phyloP scores from a whole-genome alignment of 2,797 vertebrate species.

The Halcyon chelicuti region DNA sequence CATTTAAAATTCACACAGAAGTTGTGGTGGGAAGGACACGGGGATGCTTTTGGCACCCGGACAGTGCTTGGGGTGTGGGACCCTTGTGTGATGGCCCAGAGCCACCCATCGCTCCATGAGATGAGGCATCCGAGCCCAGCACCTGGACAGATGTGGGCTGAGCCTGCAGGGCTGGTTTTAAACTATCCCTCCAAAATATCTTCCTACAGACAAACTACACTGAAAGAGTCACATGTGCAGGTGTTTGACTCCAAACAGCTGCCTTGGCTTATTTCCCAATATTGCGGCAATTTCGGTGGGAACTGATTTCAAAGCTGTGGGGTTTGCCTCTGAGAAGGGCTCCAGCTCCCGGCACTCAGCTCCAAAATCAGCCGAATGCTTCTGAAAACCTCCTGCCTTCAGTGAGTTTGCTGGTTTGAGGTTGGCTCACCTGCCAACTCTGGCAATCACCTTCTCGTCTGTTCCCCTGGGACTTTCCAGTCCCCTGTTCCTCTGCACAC shows the following conservation, averaged over 20 bases:
- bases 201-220: not conserved
- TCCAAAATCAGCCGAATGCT: not conserved
- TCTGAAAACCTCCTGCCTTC: not conserved
- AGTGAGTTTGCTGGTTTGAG: not conserved
- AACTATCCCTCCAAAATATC: not conserved
- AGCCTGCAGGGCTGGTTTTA: not conserved
- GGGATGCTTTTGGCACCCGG: not conserved
- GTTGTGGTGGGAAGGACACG: not conserved
- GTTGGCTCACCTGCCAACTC: not conserved
- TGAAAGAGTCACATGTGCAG: not conserved
- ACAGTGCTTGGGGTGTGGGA: not conserved
- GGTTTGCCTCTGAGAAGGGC: not conserved
- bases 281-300: not conserved
- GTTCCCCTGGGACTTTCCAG: not conserved
- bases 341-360: fast-evolving
- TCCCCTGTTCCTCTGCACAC: fast-evolving
- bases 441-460: not conserved
- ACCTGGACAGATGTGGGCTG: fast-evolving
- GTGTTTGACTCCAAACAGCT: not conserved
- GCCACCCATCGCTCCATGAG: not conserved
- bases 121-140: not conserved
- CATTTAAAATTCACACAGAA: not conserved
- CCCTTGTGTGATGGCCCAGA: not conserved
- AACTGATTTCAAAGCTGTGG: not conserved
- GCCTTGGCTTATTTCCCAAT: not conserved